Conservation (phyloP, 2,113 vertebrate genomes). For the Calonectris borealis region DNA sequence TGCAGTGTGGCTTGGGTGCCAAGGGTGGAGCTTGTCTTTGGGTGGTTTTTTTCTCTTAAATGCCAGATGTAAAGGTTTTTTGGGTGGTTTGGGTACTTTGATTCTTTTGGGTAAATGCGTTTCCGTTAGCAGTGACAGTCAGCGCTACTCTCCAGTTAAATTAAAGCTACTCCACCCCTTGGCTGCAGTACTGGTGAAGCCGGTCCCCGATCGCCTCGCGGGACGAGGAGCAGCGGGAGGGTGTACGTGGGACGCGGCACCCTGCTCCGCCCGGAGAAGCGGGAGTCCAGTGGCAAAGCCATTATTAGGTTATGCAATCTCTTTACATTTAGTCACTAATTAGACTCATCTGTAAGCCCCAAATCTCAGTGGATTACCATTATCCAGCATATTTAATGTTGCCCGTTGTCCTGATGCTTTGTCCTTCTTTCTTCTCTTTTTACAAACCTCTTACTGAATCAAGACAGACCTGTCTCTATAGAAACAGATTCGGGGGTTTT, state of each 20-base stretch:
- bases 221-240: background rate
- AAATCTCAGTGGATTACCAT: accelerated
- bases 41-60: no score
- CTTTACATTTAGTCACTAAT: background rate
- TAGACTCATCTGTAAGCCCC: background rate
- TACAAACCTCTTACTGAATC: background rate
- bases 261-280: accelerated
- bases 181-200: accelerated
- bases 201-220: accelerated
- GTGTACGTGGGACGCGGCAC: accelerated
- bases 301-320: background rate
- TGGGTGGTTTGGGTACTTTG: no score
- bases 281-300: background rate
- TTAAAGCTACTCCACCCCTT: background rate
- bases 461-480: slow-evolving; percentile 19
- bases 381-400: accelerated
- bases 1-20: background rate
- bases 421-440: background rate
- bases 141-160: accelerated
- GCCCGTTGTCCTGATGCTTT: background rate
- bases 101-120: background rate
- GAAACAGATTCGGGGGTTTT: background rate
- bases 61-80: accelerated
- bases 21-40: background rate
- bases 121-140: background rate